A percentile compares a stretch with the other conserved stretches of the same genome.
phyloP scores from a whole-genome alignment of 2,888 invertebrate species.

The Aspidapion aeneum region DNA sequence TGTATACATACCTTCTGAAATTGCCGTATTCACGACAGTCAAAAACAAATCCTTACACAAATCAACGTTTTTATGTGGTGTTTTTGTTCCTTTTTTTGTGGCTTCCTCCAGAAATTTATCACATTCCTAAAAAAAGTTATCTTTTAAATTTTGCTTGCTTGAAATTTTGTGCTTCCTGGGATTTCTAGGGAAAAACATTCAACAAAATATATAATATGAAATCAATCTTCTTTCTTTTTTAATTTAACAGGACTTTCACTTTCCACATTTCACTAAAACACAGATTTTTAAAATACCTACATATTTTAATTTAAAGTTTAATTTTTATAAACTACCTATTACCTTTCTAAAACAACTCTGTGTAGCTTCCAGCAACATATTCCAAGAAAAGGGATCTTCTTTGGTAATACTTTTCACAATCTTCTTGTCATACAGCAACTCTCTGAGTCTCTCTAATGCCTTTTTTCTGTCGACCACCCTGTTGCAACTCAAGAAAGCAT shows the following conservation, averaged over 20 bases:
- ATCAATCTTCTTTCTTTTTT: no score
- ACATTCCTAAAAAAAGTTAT: slow-evolving; percentile 17
- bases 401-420: slow-evolving; percentile 19
- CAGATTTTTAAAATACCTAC: no score
- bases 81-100: slow-evolving; percentile 19
- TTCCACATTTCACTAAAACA: no score
- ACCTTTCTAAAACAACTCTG: slow-evolving; percentile 32
- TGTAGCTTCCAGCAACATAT: slow-evolving; percentile 24
- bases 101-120: slow-evolving; percentile 28
- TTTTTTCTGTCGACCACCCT: slow-evolving; percentile 29
- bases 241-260: no score
- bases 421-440: slow-evolving; percentile 22
- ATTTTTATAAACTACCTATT: slow-evolving; percentile 6
- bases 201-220: no score
- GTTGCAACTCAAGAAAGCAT: slow-evolving; percentile 9
- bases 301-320: no score
- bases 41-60: slow-evolving; percentile 27
- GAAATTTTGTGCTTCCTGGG: no score
- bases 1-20: slow-evolving; percentile 30
- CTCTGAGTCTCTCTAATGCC: slow-evolving; percentile 25
- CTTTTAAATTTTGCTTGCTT: slow-evolving; percentile 28
- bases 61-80: slow-evolving; percentile 19
- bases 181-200: no score
- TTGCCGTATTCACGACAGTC: slow-evolving; percentile 27
- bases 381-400: slow-evolving; percentile 25